Evolutionary conservation across 2,113 vertebrate species (phyloP), one percentile per base, ranked within the genome.

Genomic region (Lathamus discolor): DNA sequence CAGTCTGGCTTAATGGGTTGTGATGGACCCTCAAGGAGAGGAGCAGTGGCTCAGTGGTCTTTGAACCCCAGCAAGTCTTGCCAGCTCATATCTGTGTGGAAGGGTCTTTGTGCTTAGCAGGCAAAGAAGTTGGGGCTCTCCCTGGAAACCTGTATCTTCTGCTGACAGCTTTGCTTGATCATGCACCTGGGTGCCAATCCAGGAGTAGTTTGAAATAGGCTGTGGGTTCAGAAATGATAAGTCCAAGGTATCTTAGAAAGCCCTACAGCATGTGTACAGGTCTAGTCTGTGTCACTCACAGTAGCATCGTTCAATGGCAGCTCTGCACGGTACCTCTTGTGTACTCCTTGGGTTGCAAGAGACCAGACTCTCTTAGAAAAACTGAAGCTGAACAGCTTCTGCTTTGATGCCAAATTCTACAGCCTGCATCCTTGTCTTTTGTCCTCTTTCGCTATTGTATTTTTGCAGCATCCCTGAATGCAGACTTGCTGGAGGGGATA

Each of bases 401-500:
- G 69, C 86, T 82, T 57, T 43, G 77, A 24, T 84, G 69, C 52
- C 69, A 62, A 29, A 78, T 52, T 33, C 83, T 57, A 13, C 77
- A 59, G 2, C 83, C 52, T 10, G 0, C 77, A 41, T 57, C 81
- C 80, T 43, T 44, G 69, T 75, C 80, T 83, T 96, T 95, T 92
- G 85, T 95, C 90, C 91, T 94, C 84, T 84, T 37, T 23, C 1
- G 13, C 81, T 54, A 28, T 80, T 83, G 80, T 84, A 13, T 78
- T 92, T 81, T 72, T 73, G 78, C 90, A 89, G 83, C 62, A 35
- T 66, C 86, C 66, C 80, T 66, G 81, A 49, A 66, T 39, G 31
- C 33, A 9, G 83, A 51, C 83, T 41, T 92, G 90, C 94, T 86
- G 93, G 90, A 96, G 96, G 96, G 96, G 88, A 92, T 67, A 78